Conservation (phyloP, 2,888 invertebrate species). For the Apodemia mormo region DNA sequence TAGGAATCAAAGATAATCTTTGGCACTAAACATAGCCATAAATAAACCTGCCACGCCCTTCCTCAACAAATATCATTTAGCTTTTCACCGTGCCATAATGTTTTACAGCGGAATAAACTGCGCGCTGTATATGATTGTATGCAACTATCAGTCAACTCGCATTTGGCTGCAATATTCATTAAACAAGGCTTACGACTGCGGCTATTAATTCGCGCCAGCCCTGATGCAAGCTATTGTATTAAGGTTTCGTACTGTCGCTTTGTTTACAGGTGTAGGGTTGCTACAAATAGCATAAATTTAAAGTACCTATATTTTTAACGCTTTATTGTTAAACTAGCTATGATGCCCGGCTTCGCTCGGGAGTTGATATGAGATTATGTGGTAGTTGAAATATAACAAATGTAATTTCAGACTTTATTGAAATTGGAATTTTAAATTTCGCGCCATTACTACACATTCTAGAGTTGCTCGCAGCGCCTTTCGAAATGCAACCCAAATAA, state of each 20-base stretch:
- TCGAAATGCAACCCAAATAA: too few relatives aligned
- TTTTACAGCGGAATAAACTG: constrained; percentile 11
- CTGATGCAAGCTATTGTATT: constrained; percentile 71
- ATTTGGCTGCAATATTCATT: constrained; percentile 77
- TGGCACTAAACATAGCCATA: not conserved
- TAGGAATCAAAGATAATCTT: too few relatives aligned
- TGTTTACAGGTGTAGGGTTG: constrained; percentile 59
- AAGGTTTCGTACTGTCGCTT: constrained; percentile 55
- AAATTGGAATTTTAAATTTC: too few relatives aligned
- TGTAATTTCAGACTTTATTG: too few relatives aligned
- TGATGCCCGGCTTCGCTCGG: too few relatives aligned
- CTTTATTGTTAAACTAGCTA: too few relatives aligned
- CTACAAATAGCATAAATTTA: not conserved
- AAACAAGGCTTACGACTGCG: constrained; percentile 58
- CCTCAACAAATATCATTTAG: constrained; percentile 14
- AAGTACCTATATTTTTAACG: not conserved
- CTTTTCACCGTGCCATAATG: constrained; percentile 4
- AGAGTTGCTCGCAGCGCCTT: too few relatives aligned
- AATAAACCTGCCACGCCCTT: not conserved
- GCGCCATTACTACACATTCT: too few relatives aligned
- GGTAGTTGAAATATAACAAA: too few relatives aligned
- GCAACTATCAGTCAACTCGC: constrained; percentile 56
- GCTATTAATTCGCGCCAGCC: constrained; percentile 72
- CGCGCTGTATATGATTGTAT: constrained; percentile 22
- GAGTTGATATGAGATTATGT: too few relatives aligned